These are phyloP conservation scores for Endotricha flammealis DNA, from an alignment of 2,888 invertebrate genomes.

Conservation along the genomic window DNA sequence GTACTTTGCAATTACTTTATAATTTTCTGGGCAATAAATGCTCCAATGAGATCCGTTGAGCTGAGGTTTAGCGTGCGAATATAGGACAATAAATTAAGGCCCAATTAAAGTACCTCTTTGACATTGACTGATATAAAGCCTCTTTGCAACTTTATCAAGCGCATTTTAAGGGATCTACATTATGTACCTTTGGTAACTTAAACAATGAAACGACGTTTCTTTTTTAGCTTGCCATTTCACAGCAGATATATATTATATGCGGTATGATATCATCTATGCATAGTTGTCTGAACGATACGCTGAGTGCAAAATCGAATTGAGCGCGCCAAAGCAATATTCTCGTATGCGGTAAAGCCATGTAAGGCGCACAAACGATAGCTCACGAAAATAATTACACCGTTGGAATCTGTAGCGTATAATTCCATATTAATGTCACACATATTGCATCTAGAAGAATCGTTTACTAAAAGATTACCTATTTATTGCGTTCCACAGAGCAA, in stretches of 20 bases:
- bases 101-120: conserved; percentile 64
- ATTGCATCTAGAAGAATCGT: too few species aligned
- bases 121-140: conserved; percentile 73
- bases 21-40: conserved; percentile 16
- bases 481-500: too few species aligned
- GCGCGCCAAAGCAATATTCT: conserved; percentile 3
- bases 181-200: too few species aligned
- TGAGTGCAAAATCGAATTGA: neutral
- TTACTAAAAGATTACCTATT: too few species aligned
- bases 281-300: neutral
- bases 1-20: too few species aligned
- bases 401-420: neutral
- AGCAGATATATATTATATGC: too few species aligned
- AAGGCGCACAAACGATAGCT: neutral
- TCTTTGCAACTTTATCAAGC: conserved; percentile 41
- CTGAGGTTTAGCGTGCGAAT: conserved; percentile 15
- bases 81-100: conserved; percentile 56
- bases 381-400: conserved; percentile 1
- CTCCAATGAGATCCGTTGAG: conserved; percentile 1
- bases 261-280: neutral
- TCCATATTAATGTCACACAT: too few species aligned
- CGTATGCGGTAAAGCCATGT: neutral
- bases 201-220: too few species aligned
- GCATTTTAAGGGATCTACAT: conserved; percentile 44
- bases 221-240: too few species aligned